Conservation (phyloP, 2,888 invertebrate genomes). For the Cheilosia grossa region DNA sequence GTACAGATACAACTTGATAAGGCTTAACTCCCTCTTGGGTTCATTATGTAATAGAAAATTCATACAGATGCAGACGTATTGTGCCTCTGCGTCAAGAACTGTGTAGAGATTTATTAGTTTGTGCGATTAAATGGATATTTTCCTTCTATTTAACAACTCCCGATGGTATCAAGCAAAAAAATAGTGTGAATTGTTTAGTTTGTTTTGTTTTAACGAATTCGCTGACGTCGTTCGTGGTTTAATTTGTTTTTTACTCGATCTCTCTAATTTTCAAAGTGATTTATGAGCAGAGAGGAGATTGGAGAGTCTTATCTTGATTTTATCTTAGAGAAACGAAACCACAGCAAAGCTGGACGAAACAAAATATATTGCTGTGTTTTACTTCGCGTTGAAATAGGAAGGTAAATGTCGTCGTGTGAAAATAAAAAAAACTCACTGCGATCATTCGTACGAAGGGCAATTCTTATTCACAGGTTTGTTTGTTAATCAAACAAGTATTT, state of each 20-base stretch:
- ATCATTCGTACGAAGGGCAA: neutral
- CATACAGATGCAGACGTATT: neutral
- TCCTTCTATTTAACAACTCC: neutral
- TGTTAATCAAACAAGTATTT: neutral
- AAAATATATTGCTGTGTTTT: conserved; percentile 3
- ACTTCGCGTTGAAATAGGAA: neutral
- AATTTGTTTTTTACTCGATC: conserved; percentile 7
- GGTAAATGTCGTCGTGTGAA: neutral
- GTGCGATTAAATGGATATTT: conserved; percentile 21
- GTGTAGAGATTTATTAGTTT: conserved; percentile 13
- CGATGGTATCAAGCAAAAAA: conserved; percentile 2
- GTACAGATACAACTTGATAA: conserved; percentile 19
- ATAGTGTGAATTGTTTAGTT: conserved; percentile 17
- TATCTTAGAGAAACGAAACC: neutral
- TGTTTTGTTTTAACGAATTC: conserved; percentile 7
- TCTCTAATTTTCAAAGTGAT: conserved; percentile 22
- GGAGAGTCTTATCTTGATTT: conserved; percentile 14
- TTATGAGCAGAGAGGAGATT: neutral
- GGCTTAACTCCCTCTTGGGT: neutral
- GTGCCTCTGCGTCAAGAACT: neutral
- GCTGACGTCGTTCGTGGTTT: conserved; percentile 38
- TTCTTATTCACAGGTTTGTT: neutral
- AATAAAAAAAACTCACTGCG: neutral
- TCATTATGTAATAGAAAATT: conserved; percentile 22
- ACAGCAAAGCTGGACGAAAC: neutral